Percentiles rank a stretch among this genome's conserved stretches.
These are phyloP conservation scores for Aphis craccivora DNA, from an alignment of 1,140 invertebrate genomes.

Conservation along the genomic window DNA sequence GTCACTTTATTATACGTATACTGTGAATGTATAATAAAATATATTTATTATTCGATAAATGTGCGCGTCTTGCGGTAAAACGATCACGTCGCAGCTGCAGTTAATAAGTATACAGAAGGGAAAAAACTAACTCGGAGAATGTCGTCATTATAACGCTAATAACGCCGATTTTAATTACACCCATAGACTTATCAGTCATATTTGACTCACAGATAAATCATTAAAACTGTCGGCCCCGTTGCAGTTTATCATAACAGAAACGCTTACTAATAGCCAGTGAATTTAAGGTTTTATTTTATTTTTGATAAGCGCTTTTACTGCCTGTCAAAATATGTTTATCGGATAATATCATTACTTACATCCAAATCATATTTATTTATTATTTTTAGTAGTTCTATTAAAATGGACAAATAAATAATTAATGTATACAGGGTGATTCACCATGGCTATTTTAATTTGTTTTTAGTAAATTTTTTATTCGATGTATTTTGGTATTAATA, in stretches of 20 bases:
- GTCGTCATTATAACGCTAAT: neutral
- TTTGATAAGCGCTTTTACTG: neutral
- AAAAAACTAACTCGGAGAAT: neutral
- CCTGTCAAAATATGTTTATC: neutral
- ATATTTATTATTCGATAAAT: slow-evolving; percentile 14
- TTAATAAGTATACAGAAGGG: neutral
- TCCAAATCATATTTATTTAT: neutral
- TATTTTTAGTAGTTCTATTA: neutral
- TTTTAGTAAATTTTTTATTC: no score
- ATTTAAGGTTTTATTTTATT: neutral
- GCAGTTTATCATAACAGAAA: neutral
- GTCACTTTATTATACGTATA: neutral
- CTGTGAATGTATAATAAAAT: neutral
- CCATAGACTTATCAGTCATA: neutral
- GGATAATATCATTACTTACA: neutral
- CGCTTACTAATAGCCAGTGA: neutral
- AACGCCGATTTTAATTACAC: neutral
- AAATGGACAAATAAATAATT: neutral
- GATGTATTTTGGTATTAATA: no score
- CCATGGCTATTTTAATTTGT: no score
- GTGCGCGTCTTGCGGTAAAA: neutral
- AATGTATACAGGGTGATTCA: neutral
- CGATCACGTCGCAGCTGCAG: neutral
- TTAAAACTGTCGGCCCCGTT: neutral
- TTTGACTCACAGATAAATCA: neutral